Percentiles rank a stretch among this genome's conserved stretches.
These are phyloP conservation scores for Crepidodera aurea DNA, from an alignment of 2,888 invertebrate species.

Conservation along the genomic window DNA sequence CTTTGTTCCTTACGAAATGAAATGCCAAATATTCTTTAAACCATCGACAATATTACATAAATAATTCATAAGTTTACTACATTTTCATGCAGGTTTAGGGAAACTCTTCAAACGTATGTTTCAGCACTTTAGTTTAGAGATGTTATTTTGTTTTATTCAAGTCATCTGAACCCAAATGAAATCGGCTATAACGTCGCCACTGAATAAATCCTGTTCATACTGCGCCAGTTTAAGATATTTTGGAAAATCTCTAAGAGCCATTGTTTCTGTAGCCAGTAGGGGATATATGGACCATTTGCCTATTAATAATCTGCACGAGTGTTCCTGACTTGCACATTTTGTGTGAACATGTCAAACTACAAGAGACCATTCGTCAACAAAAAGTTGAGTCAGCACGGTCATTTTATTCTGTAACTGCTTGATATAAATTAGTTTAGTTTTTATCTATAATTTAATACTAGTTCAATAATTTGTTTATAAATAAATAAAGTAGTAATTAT, in stretches of 20 bases:
- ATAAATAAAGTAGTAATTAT: no score
- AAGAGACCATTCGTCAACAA: constrained; percentile 36
- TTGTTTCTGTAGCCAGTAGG: constrained; percentile 24
- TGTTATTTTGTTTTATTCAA: no score
- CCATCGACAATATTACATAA: no score
- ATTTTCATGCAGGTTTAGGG: no score
- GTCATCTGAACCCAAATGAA: neutral
- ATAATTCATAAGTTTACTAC: no score
- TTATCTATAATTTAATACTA: no score
- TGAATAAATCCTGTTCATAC: neutral
- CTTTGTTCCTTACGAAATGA: no score
- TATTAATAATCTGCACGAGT: constrained; percentile 39
- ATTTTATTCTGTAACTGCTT: neutral
- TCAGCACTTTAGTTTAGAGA: no score
- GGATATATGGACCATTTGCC: constrained; percentile 27
- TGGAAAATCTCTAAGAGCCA: constrained; percentile 11
- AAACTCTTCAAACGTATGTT: no score
- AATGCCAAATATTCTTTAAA: no score
- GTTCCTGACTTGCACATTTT: constrained; percentile 46
- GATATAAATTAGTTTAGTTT: neutral
- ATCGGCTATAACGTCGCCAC: neutral
- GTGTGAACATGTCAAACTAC: constrained; percentile 52
- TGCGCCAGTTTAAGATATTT: constrained; percentile 10
- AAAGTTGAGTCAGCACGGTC: constrained; percentile 2
- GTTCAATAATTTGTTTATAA: no score